Evolutionary conservation across 2,113 vertebrate species (phyloP).

Genomic region (Myodes glareolus): DNA sequence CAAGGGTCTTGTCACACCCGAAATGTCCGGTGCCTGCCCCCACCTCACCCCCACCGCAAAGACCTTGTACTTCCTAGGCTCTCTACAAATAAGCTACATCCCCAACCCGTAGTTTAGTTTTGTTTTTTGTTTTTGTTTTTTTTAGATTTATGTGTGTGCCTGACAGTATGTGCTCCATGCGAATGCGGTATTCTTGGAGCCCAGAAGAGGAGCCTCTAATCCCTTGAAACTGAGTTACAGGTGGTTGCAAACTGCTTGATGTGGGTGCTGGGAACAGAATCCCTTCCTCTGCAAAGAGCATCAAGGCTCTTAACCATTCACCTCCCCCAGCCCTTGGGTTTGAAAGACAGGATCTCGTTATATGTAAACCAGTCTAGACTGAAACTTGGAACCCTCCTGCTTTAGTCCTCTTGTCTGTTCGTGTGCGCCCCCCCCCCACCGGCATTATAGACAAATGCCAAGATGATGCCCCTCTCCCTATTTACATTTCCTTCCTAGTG

Average conservation of each 20-base stretch:
- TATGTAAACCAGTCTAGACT: background rate
- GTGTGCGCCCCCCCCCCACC: no score
- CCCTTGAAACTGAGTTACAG: background rate
- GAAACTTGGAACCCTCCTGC: background rate
- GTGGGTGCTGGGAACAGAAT: background rate
- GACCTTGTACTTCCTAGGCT: background rate
- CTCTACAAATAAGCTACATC: background rate
- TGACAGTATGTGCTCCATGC: background rate
- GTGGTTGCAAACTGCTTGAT: background rate
- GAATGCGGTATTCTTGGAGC: background rate
- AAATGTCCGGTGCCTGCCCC: background rate
- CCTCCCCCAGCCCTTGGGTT: background rate
- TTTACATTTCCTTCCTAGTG: background rate
- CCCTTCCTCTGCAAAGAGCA: background rate
- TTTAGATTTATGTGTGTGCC: background rate
- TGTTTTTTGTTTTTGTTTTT: no score
- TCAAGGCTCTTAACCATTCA: background rate
- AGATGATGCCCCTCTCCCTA: background rate
- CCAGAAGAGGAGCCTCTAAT: background rate
- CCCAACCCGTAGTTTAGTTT: no score
- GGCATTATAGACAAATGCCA: background rate
- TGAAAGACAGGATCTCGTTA: background rate
- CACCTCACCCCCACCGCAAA: background rate
- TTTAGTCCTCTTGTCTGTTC: no score
- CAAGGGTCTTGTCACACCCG: background rate